Evolutionary conservation across 2,888 invertebrate genomes (phyloP).

Genomic region (Polylopha cassiicola): DNA sequence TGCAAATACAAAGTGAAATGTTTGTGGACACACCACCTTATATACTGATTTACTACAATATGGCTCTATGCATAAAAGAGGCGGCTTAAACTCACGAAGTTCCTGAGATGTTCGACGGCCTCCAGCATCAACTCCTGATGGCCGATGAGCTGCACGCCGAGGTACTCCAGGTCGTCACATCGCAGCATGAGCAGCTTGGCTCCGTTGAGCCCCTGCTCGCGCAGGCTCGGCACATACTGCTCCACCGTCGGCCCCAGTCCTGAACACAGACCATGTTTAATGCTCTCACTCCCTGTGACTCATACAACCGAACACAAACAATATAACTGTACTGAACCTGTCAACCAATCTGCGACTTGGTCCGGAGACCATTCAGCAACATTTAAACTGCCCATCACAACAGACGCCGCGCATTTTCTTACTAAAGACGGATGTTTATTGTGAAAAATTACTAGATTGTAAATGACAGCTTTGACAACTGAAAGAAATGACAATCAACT

Average conservation of each 20-base stretch:
- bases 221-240: slow-evolving; percentile 87
- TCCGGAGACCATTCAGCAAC: slow-evolving; percentile 94
- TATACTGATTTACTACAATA: too few relatives aligned
- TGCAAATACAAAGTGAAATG: too few relatives aligned
- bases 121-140: slow-evolving; percentile 96
- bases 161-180: slow-evolving; percentile 91
- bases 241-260: slow-evolving; percentile 88
- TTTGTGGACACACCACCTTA: too few relatives aligned
- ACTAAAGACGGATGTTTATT: slow-evolving; percentile 29
- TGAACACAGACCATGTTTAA: slow-evolving; percentile 45
- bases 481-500: background rate
- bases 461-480: slow-evolving; percentile 8
- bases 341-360: slow-evolving; percentile 93
- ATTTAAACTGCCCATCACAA: slow-evolving; percentile 59
- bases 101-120: slow-evolving; percentile 92
- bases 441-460: slow-evolving; percentile 12
- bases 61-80: background rate
- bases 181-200: slow-evolving; percentile 88
- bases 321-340: slow-evolving; percentile 77
- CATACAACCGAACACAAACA: slow-evolving; percentile 27
- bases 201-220: slow-evolving; percentile 89
- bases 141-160: slow-evolving; percentile 91
- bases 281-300: slow-evolving; percentile 39
- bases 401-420: slow-evolving; percentile 41
- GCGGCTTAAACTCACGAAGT: slow-evolving; percentile 82